Base-by-base conservation (phyloP, 2,113 vertebrate species). In the Tupaia tana region DNA sequence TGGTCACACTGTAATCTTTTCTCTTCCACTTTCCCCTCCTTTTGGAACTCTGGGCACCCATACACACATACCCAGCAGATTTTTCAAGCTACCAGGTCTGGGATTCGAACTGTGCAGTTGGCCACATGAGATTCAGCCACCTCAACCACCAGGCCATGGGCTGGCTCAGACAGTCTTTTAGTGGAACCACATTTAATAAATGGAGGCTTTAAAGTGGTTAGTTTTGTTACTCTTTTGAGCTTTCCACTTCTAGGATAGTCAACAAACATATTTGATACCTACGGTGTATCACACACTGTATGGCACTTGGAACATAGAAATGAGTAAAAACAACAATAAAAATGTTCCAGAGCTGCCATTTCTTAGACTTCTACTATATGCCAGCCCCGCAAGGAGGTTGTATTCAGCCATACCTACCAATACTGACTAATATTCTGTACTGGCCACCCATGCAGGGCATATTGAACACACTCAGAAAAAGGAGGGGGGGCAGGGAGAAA, bases 201-300 rank as follows among this genome's bases (percentile, higher is more conserved):
- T 4, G 3, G 24, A 90, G 7, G 4, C n/a, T 67, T 81, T 80
- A 14, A 58, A 85, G 29, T 64, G 22, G 10, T 77, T 66, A 79
- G 6, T 56, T 90, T 93, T 75, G 59, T 11, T 85, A 75, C 70
- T 86, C 15, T 61, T 88, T 69, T 43, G 70, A 92, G 29, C 43
- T 18, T 52, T 6, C 5, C 19, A n/a, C 77, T 66, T 24, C 74
- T 71, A 54, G 27, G 58, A 75, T 73, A 85, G 27, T 82, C 27
- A 61, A 52, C 11, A 19, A 56, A 52, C 54, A 88, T 52, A 75
- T 95, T 80, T 79, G 16, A 58, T 79, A 79, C 4, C 24, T 59
- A 66, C 20, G 59, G 52, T 66, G 59, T 67, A 71, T 67, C 56
- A 77, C 43, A 58, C 3, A 22, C 63, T 43, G 4, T 88, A 88